Evolutionary conservation across 2,797 vertebrate species (phyloP).

Genomic region (Gallinago nigripennis): DNA sequence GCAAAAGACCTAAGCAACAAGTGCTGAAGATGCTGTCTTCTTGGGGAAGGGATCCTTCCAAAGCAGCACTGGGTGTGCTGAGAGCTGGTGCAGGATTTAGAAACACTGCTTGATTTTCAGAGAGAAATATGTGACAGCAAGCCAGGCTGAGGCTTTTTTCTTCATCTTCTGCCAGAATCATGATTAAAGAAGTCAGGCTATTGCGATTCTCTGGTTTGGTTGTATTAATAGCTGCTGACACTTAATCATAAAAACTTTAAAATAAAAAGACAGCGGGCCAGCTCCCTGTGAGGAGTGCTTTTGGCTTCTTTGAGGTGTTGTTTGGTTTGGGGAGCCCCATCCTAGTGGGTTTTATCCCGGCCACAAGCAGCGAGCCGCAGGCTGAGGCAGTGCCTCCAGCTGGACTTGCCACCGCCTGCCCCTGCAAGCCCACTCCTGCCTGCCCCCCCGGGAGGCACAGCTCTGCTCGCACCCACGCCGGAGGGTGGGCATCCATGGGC

Average conservation of each 20-base stretch:
- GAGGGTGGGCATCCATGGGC: background rate
- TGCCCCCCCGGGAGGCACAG: background rate
- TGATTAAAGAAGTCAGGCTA: background rate
- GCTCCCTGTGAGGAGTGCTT: background rate
- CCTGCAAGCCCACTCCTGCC: background rate
- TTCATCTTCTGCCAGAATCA: background rate
- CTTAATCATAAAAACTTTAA: background rate
- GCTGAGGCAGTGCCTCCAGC: background rate
- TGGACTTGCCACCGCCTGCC: background rate
- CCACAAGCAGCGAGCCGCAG: fast-evolving
- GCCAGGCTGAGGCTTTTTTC: background rate
- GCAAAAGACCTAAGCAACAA: background rate
- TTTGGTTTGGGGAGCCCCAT: background rate
- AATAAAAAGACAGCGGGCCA: background rate
- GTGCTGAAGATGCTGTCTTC: background rate
- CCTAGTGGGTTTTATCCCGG: background rate
- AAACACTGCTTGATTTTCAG: background rate
- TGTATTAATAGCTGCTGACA: background rate
- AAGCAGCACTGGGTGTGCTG: background rate
- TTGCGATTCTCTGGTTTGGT: background rate
- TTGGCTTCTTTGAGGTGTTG: background rate
- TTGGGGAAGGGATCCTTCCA: background rate
- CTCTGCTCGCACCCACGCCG: fast-evolving
- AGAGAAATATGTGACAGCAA: background rate
- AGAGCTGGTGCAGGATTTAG: background rate